phyloP scores from a whole-genome alignment of 2,113 vertebrate genomes.

The Microcebus ravelobensis region DNA sequence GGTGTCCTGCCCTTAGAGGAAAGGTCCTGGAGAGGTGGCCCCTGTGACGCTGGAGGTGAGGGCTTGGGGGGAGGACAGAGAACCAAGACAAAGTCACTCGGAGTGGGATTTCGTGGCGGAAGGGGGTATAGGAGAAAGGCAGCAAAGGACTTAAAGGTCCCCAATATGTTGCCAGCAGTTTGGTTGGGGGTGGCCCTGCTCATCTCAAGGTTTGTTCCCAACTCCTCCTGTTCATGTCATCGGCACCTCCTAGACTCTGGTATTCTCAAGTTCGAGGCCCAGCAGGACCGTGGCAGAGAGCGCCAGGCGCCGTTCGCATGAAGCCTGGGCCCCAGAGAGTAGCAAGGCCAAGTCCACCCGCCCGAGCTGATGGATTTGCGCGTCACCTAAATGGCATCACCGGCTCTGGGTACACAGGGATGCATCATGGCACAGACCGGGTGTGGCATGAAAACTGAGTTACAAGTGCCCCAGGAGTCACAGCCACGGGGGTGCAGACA shows the following conservation, averaged over 20 bases:
- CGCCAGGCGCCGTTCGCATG: neutral
- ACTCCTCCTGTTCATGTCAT: neutral
- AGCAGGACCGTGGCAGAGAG: neutral
- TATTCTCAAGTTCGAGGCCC: neutral
- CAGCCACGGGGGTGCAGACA: too few species aligned
- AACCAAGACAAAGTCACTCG: neutral
- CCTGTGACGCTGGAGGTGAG: neutral
- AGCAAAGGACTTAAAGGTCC: rapidly evolving
- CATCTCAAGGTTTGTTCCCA: neutral
- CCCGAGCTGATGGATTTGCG: neutral
- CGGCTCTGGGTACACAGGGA: neutral
- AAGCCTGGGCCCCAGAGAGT: neutral
- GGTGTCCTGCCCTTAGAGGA: neutral
- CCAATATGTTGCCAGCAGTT: neutral
- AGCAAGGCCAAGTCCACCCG: neutral
- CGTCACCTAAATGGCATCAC: too few species aligned
- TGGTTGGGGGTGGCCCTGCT: neutral
- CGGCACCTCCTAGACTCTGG: neutral
- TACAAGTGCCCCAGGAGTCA: rapidly evolving
- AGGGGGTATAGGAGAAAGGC: neutral
- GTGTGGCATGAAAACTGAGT: neutral
- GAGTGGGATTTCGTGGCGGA: neutral
- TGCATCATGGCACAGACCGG: too few species aligned
- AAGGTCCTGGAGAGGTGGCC: rapidly evolving
- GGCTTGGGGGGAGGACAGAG: neutral